Evolutionary conservation across 2,113 vertebrate species (phyloP), one percentile per base, ranked within the genome.

Genomic region (Spermophilus dauricus): DNA sequence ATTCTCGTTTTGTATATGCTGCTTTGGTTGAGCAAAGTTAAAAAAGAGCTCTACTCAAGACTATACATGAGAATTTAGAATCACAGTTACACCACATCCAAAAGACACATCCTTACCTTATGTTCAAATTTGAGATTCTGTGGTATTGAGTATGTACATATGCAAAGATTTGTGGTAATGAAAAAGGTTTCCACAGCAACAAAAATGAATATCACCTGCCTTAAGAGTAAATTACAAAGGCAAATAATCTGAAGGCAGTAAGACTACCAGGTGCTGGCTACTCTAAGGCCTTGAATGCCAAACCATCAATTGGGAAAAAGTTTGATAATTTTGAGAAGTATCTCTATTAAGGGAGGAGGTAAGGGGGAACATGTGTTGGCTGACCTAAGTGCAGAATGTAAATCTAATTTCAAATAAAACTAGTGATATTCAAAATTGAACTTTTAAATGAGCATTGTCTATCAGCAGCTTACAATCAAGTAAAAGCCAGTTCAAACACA

Each of bases 371-470:
- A 20, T 24, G 3, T 58, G 65, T 42, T 42, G 39, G 12, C 39
- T 85, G 75, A 77, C 17, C n/a, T 72, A 24, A 83, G 22, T 30
- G 4, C 26, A 96, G 34, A 14, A 53, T 75, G 83, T 13, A 63
- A 86, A 20, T 63, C 10, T 45, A 45, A 1, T 63, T 89, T 95
- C 37, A 78, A 22, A 81, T 72, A 58, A 82, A 97, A 89, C n/a
- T 42, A 94, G 32, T 8, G 7, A 12, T 53, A 14, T 16, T 72
- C 28, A 77, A 65, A 91, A 78, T 45, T 88, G 22, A 70, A n/a
- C 63, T 75, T 91, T 89, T 32, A 67, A 67, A 67, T 72, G 37
- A 51, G 20, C 17, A 56, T 8, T 63, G 22, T 61, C 72, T 42
- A 89, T 39, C 30, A 85, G 80, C 65, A 58, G 4, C 26, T 92